Percentiles rank a stretch among this genome's conserved stretches.
phyloP scores from a whole-genome alignment of 2,888 invertebrate genomes.

The Chouioia cunea region DNA sequence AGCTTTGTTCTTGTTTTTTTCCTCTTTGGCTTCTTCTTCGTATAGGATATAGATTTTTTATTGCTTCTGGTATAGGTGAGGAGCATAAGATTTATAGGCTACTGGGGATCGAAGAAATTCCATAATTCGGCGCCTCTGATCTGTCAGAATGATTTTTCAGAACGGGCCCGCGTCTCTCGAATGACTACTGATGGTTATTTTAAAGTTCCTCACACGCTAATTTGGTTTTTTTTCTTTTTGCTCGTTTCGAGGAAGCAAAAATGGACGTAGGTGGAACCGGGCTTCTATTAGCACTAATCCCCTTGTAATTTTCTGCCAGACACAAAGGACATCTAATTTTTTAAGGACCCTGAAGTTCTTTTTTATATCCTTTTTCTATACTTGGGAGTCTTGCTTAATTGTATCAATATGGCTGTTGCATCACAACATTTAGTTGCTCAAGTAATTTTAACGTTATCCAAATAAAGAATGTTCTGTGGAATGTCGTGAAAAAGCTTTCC shows the following conservation, averaged over 20 bases:
- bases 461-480: too few relatives aligned
- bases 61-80: slow-evolving; percentile 25
- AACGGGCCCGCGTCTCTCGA: slow-evolving; percentile 2
- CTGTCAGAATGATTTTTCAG: slow-evolving; percentile 32
- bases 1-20: slow-evolving; percentile 39
- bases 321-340: too few relatives aligned
- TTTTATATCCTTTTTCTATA: too few relatives aligned
- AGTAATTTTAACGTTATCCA: too few relatives aligned
- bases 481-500: too few relatives aligned
- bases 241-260: slow-evolving; percentile 19
- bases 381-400: too few relatives aligned
- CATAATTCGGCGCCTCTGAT: slow-evolving; percentile 41
- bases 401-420: too few relatives aligned
- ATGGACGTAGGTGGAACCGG: neutral
- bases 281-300: too few relatives aligned
- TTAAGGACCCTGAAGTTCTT: too few relatives aligned
- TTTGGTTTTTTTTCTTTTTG: slow-evolving; percentile 26
- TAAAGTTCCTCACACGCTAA: slow-evolving; percentile 3
- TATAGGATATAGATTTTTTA: slow-evolving; percentile 15
- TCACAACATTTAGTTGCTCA: too few relatives aligned
- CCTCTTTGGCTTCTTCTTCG: slow-evolving; percentile 6
- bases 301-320: too few relatives aligned
- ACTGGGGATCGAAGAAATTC: slow-evolving; percentile 22
- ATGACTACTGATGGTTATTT: slow-evolving; percentile 10
- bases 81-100: slow-evolving; percentile 42